phyloP scores from a whole-genome alignment of 1,140 invertebrate species.

The Papilio dardanus region DNA sequence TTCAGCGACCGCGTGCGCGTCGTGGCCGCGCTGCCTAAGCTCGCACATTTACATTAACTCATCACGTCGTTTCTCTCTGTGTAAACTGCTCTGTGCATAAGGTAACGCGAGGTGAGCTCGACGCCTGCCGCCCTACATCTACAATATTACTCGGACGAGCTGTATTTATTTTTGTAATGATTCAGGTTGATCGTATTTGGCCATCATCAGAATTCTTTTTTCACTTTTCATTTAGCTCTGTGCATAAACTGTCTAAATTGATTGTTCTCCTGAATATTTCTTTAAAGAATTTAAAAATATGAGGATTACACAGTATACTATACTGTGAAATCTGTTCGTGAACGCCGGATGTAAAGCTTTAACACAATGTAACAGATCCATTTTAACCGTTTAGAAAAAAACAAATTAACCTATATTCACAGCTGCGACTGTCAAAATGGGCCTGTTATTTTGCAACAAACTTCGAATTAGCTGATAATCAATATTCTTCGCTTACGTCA shows the following conservation, averaged over 20 bases:
- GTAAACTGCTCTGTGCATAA: background rate
- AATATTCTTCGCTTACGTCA: background rate
- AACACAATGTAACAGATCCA: background rate
- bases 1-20: conserved; percentile 90
- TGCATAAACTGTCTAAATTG: background rate
- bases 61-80: conserved; percentile 11
- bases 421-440: background rate
- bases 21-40: conserved; percentile 90
- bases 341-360: background rate
- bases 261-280: background rate
- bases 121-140: background rate
- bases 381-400: background rate
- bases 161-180: background rate
- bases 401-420: background rate
- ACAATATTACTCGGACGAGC: background rate
- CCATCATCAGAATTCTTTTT: background rate
- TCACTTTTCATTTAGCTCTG: background rate
- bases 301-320: background rate
- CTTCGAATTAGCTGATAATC: background rate
- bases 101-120: background rate
- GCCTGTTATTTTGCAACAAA: conserved; percentile 7
- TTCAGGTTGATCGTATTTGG: background rate
- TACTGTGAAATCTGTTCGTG: background rate
- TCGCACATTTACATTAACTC: conserved; percentile 58
- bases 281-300: background rate